A percentile compares a stretch with the other conserved stretches of the same genome.
These are phyloP conservation scores for Nesoenas mayeri DNA, from an alignment of 2,113 vertebrate species.

Conservation along the genomic window DNA sequence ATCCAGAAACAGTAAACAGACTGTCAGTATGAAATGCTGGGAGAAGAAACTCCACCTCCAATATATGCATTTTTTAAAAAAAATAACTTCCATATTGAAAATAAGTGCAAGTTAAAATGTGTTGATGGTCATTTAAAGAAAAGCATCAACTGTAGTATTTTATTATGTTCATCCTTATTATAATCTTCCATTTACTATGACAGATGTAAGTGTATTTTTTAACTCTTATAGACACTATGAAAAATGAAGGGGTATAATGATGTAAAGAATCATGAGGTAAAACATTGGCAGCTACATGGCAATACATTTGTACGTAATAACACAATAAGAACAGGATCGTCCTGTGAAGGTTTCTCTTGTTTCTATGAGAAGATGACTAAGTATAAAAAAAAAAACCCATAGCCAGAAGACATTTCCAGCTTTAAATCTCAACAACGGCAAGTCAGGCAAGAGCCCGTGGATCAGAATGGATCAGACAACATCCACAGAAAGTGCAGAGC, in stretches of 20 bases:
- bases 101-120: background rate
- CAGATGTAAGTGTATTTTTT: background rate
- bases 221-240: background rate
- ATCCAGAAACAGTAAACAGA: background rate
- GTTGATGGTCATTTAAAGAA: background rate
- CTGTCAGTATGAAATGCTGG: background rate
- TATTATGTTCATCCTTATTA: background rate
- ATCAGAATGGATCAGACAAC: background rate
- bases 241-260: background rate
- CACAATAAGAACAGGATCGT: background rate
- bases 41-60: background rate
- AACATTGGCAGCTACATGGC: background rate
- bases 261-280: background rate
- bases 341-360: background rate
- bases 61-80: background rate
- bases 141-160: background rate
- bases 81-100: background rate
- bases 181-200: background rate
- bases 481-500: accelerated
- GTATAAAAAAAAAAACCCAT: background rate
- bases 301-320: background rate
- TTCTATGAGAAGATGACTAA: background rate
- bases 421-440: background rate
- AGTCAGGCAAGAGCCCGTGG: background rate
- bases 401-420: accelerated